phyloP scores from a whole-genome alignment of 2,888 invertebrate species.

The Daptonema setosum region DNA sequence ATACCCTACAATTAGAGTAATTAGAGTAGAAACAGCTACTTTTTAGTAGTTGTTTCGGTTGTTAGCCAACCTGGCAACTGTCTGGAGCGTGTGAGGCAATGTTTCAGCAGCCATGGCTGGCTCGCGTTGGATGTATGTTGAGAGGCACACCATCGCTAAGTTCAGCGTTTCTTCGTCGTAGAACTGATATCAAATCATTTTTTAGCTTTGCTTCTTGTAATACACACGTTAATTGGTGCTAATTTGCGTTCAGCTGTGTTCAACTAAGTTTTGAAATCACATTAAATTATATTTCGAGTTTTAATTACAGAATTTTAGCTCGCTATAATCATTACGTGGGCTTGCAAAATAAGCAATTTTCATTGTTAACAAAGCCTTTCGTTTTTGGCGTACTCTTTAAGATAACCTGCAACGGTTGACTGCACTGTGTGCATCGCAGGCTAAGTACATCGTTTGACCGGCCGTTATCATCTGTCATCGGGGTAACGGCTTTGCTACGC shows the following conservation, averaged over 20 bases:
- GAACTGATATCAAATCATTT: too few relatives aligned
- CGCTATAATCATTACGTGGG: too few relatives aligned
- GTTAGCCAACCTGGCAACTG: constrained; percentile 52
- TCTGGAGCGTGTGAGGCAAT: constrained; percentile 66
- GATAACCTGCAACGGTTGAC: background rate
- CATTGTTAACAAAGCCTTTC: too few relatives aligned
- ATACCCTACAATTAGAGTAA: constrained; percentile 7
- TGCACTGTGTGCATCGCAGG: background rate
- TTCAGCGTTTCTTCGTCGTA: constrained; percentile 87
- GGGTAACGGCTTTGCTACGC: background rate
- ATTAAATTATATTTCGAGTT: too few relatives aligned
- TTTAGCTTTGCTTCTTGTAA: too few relatives aligned
- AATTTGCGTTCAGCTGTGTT: too few relatives aligned
- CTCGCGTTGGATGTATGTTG: constrained; percentile 86
- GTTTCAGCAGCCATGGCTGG: constrained; percentile 74
- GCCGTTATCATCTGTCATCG: background rate
- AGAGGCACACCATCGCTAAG: constrained; percentile 69
- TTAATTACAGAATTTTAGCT: too few relatives aligned
- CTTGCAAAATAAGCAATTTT: too few relatives aligned
- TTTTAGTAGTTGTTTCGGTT: background rate
- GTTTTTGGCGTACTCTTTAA: too few relatives aligned
- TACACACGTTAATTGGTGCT: too few relatives aligned
- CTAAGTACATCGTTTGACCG: background rate
- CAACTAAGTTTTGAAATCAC: too few relatives aligned
- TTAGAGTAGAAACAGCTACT: background rate